Base-by-base conservation (phyloP, 1,140 invertebrate species). In the Diachasmimorpha longicaudata region DNA sequence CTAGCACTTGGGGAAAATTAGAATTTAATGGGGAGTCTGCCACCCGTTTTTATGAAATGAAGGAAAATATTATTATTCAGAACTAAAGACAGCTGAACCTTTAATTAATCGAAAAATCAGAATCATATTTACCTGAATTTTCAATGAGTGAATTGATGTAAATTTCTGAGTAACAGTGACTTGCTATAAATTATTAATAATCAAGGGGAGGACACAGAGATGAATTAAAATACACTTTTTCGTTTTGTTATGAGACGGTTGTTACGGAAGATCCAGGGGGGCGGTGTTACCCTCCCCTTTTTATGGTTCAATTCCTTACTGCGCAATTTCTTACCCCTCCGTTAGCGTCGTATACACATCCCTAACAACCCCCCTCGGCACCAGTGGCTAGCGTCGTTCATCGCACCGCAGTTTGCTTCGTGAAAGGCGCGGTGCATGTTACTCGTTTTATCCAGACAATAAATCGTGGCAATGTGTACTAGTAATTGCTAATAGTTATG, bases 311-410 rank as follows among this genome's bases (percentile, higher is more conserved):
- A 76, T 83, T 84, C 80, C 82, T 83, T 83, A 83, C 83, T 84
- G 84, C 85, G 85, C 85, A 85, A 80, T 85, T 86, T 86, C 85
- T 86, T 86, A 83, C 81, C 84, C 82, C 85, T 81, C 81, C 80
- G 80, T 72, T 75, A 55, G 78, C 23, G 58, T 63, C 23, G 21
- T 77, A 72, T 79, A 63, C 23, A 63, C 58, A 63, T 63, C 58
- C 58, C 58, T 31, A 63, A 79, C 77, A 80, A 79, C 82, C 78
- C 78, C 58, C 69, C 52, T 63, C 70, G 72, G 48, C 58, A 58
- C 67, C 67, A 66, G 58, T 71, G n/a, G 70, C 37, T 71, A n/a
- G 70, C 37, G 36, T 70, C 70, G 70, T 52, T 25, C 42, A 72
- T 69, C 39, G 44, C 42, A 66, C 74, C 80, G 81, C 82, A 83